These are phyloP conservation scores for Tarsius wallacei DNA, from an alignment of 2,797 vertebrate genomes.

Conservation along the genomic window DNA sequence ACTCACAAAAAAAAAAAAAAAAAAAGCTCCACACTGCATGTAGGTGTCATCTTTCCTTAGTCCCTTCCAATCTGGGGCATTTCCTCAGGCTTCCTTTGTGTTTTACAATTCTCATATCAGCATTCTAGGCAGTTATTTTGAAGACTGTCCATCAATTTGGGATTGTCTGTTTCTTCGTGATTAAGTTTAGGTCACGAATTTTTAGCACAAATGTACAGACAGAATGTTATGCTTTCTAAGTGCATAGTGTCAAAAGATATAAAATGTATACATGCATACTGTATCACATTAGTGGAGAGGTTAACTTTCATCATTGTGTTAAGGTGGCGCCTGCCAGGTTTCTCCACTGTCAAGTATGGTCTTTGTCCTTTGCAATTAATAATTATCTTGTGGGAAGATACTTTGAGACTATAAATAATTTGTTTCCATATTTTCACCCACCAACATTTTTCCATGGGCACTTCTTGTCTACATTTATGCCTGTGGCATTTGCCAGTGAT, in stretches of 20 bases:
- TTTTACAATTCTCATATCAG: too few species aligned
- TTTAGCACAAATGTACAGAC: not conserved
- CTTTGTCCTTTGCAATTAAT: too few species aligned
- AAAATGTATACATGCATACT: not conserved
- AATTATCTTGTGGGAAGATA: too few species aligned
- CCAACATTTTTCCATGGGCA: not conserved
- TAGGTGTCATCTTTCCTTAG: not conserved
- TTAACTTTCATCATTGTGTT: not conserved
- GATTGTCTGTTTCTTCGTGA: not conserved
- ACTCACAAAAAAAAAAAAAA: too few species aligned
- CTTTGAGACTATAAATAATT: not conserved
- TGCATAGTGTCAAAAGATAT: not conserved
- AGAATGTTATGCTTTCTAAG: not conserved
- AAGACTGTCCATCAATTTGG: not conserved
- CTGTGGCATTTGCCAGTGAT: not conserved
- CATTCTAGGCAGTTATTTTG: not conserved
- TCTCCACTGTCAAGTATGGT: too few species aligned
- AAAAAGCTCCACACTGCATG: not conserved
- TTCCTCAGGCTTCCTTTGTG: too few species aligned
- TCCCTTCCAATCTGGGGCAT: not conserved
- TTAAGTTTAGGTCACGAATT: not conserved
- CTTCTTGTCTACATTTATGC: conserved; percentile 40
- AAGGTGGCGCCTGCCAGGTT: too few species aligned
- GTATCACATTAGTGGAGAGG: not conserved
- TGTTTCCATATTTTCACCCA: not conserved